Evolutionary conservation across 2,797 vertebrate genomes (phyloP).

Genomic region (Siniperca scherzeri): DNA sequence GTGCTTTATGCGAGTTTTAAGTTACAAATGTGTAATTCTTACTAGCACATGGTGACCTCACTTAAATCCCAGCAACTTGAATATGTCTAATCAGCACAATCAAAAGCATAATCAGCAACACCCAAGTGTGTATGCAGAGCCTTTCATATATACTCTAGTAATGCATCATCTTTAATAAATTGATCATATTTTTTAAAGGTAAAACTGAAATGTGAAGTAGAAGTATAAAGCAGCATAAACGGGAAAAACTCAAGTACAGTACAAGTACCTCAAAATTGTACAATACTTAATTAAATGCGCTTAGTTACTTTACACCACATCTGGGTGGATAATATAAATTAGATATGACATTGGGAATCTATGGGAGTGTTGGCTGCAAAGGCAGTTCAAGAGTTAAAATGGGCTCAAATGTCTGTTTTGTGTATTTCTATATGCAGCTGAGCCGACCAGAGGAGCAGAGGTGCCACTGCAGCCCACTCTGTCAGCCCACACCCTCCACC

Average conservation of each 20-base stretch:
- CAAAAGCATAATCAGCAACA: background rate
- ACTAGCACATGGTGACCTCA: slow-evolving; percentile 1
- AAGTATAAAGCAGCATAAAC: background rate
- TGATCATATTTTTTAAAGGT: background rate
- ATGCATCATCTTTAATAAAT: background rate
- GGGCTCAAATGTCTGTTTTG: background rate
- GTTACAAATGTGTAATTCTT: background rate
- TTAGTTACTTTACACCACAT: background rate
- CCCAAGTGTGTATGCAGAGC: background rate
- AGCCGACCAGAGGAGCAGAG: slow-evolving; percentile 40
- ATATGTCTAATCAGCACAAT: background rate
- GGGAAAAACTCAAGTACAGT: background rate
- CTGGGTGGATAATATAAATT: background rate
- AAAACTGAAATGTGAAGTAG: background rate
- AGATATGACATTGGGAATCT: background rate
- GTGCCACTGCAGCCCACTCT: slow-evolving; percentile 36
- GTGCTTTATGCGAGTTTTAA: background rate
- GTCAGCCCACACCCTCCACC: slow-evolving; percentile 25
- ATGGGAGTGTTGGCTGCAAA: background rate
- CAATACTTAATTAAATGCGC: background rate
- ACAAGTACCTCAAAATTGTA: background rate
- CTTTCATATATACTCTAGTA: background rate
- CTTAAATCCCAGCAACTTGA: background rate
- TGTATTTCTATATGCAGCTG: slow-evolving; percentile 10
- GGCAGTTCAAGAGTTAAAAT: background rate